Evolutionary conservation across 1,140 invertebrate species (phyloP).

Genomic region (Aplysia californica): DNA sequence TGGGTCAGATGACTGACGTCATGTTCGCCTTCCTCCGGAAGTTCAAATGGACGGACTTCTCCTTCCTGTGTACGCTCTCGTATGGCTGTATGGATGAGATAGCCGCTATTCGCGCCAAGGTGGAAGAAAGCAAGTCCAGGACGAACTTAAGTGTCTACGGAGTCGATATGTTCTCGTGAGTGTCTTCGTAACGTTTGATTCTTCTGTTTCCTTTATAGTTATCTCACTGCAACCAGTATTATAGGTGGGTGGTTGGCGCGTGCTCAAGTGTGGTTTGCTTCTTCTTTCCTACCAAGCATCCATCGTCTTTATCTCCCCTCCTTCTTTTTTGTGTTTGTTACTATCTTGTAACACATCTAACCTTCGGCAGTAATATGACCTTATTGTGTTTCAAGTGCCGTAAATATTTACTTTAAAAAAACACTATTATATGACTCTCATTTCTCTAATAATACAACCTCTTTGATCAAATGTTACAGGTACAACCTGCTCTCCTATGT

Average conservation of each 20-base stretch:
- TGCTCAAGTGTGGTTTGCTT: too few relatives aligned
- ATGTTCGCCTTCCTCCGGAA: constrained; percentile 38
- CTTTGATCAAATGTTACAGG: not conserved
- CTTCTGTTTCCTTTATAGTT: not conserved
- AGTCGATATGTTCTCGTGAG: constrained; percentile 12
- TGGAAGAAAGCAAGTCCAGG: not conserved
- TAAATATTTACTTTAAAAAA: too few relatives aligned
- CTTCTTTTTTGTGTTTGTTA: too few relatives aligned
- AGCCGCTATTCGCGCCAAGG: not conserved
- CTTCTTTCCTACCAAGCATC: too few relatives aligned
- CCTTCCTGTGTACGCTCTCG: constrained; percentile 24
- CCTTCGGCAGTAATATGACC: too few relatives aligned
- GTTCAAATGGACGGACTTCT: constrained; percentile 45
- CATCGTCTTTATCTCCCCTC: too few relatives aligned
- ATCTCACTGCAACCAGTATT: too few relatives aligned
- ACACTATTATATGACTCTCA: too few relatives aligned
- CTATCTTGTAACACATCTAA: too few relatives aligned
- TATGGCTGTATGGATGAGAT: constrained; percentile 16
- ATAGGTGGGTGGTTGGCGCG: too few relatives aligned
- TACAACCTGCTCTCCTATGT: constrained; percentile 19
- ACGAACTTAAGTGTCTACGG: not conserved
- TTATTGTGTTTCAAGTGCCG: too few relatives aligned
- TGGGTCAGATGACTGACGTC: constrained; percentile 39
- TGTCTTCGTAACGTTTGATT: not conserved
- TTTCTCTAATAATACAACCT: too few relatives aligned